Evolutionary conservation across 30 jellyfish, hydroid and myxozoan species (phyloP).

Genomic region (Aurelia sp.): DNA sequence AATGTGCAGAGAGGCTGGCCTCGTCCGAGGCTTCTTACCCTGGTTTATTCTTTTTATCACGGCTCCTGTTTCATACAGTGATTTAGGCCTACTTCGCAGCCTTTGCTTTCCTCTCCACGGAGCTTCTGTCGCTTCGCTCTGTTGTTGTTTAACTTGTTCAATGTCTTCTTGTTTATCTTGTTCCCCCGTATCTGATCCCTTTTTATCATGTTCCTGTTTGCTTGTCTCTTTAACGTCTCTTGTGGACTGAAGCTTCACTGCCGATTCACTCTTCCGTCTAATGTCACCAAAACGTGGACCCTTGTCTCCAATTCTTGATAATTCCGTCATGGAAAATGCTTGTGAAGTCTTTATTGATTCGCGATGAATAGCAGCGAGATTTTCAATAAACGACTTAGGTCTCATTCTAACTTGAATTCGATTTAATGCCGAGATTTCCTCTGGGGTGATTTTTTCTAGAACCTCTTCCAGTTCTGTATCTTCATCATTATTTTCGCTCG

Average conservation of each 20-base stretch:
- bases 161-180: not conserved
- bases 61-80: slow-evolving; percentile 64
- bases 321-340: slow-evolving; percentile 47
- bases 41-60: slow-evolving; percentile 4
- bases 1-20: slow-evolving; percentile 62
- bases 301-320: slow-evolving; percentile 15
- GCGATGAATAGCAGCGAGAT: slow-evolving; percentile 68
- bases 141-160: not conserved
- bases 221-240: not conserved
- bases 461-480: slow-evolving; percentile 29
- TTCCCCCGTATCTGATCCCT: not conserved
- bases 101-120: slow-evolving; percentile 39
- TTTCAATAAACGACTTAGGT: slow-evolving; percentile 65
- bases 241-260: not conserved
- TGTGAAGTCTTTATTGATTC: slow-evolving; percentile 22
- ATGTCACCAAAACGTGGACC: not conserved
- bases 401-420: slow-evolving; percentile 53
- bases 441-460: slow-evolving; percentile 31
- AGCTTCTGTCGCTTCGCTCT: not conserved
- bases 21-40: slow-evolving; percentile 10
- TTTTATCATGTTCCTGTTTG: not conserved
- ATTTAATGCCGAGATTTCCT: slow-evolving; percentile 61
- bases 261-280: not conserved
- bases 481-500: not conserved
- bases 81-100: slow-evolving; percentile 37